Base-by-base conservation (phyloP, 2,113 vertebrate genomes). In the Cranoglanis bouderius region DNA sequence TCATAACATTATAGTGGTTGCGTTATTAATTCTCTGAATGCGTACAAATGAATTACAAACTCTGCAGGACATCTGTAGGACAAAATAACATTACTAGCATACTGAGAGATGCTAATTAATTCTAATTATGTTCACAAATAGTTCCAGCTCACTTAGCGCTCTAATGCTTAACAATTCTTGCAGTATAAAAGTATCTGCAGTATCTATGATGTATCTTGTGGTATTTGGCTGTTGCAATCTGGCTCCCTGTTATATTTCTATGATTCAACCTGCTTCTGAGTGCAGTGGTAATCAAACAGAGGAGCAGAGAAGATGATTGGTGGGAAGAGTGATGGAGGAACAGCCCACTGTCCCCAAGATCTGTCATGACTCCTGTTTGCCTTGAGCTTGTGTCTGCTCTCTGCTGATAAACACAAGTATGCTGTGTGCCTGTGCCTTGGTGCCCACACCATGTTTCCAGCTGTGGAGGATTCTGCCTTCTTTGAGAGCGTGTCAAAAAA, bases 321-420 rank as follows among this genome's bases (percentile, higher is more conserved):
- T 43, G 38, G 59, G 18, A 26, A 53, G 55, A 87, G 82, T 16
- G 4, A 87, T 32, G 29, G 40, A 2, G 43, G 78, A 86, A 78
- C 35, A 91, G 21, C 83, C 85, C 55, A 67, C 55, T 88, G 67
- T 84, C 86, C 88, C 85, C 70, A 67, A 86, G 86, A 89, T 89
- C 38, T 61, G 85, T 89, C 88, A 91, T 67, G 90, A 91, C 86
- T 91, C 29, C 49, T 18, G 67, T 26, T 40, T 83, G 88, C 90
- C 88, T 85, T 10, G 84, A 91, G 88, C 88, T 85, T 38, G 75
- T 61, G 63, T 85, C 88, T 90, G 90, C 84, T 90, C 86, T 49
- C 49, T 55, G 70, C 83, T 78, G 88, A 91, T 91, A 91, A 91
- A 91, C 49, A 86, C 24, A 46, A 63, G 78, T 49, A 91, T 78